phyloP scores from a whole-genome alignment of 2,797 vertebrate species.

The Chaetodon trifasciatus region DNA sequence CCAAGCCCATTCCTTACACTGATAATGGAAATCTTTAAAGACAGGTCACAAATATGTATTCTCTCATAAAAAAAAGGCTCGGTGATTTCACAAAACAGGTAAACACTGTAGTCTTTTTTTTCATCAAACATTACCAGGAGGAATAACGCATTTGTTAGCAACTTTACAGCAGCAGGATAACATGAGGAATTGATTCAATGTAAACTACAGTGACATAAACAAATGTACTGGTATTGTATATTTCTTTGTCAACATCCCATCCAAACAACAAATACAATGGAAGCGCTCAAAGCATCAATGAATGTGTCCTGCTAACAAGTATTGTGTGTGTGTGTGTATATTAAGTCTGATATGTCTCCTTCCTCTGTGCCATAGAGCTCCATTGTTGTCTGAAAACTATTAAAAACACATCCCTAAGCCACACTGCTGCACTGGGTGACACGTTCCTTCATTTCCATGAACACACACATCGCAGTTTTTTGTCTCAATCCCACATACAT shows the following conservation, averaged over 20 bases:
- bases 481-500: neutral
- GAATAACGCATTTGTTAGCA: no score
- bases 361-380: neutral
- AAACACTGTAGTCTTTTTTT: no score
- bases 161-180: neutral
- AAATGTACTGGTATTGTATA: neutral
- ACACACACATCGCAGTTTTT: conserved; percentile 1
- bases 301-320: neutral
- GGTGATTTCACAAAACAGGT: no score
- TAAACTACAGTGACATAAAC: neutral
- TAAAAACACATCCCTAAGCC: neutral
- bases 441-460: neutral
- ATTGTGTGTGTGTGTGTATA: neutral
- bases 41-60: neutral
- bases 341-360: neutral
- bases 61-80: no score
- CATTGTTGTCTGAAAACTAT: neutral
- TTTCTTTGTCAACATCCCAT: neutral
- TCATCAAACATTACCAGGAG: no score
- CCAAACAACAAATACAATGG: neutral
- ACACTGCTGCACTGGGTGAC: neutral
- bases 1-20: no score
- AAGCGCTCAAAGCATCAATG: neutral
- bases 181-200: neutral
- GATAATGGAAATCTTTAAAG: no score